A percentile compares a stretch with the other conserved stretches of the same genome.
These are phyloP conservation scores for Cyrtonyx montezumae DNA, from an alignment of 2,113 vertebrate genomes.

Conservation along the genomic window DNA sequence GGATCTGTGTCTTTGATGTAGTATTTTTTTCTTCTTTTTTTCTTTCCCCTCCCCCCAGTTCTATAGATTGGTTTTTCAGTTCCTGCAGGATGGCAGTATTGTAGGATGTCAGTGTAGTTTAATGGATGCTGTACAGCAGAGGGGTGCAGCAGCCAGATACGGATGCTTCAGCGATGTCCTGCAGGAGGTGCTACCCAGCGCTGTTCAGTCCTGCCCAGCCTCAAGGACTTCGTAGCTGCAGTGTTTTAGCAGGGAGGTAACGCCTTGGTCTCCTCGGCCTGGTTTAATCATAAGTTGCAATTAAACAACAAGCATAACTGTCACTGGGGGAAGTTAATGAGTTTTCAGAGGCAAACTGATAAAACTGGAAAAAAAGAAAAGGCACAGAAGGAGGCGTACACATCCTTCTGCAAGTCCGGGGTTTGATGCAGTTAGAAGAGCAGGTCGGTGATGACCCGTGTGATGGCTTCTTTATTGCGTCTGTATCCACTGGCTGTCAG, in stretches of 20 bases:
- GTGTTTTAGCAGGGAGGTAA: neutral
- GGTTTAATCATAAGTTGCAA: neutral
- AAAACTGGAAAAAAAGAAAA: constrained; percentile 6
- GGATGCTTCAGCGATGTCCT: neutral
- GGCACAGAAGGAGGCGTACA: neutral
- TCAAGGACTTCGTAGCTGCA: neutral
- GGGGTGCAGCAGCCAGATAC: neutral
- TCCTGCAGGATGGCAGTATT: neutral
- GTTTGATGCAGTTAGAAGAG: neutral
- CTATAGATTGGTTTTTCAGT: neutral
- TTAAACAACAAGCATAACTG: neutral
- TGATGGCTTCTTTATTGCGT: neutral
- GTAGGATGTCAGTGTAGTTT: neutral
- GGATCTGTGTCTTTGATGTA: neutral
- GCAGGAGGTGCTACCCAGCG: neutral
- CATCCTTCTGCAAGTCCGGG: neutral
- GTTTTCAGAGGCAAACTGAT: neutral
- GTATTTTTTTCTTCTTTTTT: neutral
- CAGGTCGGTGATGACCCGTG: neutral
- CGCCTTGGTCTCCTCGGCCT: fast-evolving
- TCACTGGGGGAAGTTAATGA: constrained; percentile 10
- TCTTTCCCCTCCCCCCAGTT: neutral
- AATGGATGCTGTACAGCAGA: neutral
- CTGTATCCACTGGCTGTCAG: neutral
- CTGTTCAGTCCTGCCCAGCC: neutral